These are phyloP conservation scores for Periophthalmus modestus DNA, from an alignment of 2,113 vertebrate genomes.

Conservation along the genomic window DNA sequence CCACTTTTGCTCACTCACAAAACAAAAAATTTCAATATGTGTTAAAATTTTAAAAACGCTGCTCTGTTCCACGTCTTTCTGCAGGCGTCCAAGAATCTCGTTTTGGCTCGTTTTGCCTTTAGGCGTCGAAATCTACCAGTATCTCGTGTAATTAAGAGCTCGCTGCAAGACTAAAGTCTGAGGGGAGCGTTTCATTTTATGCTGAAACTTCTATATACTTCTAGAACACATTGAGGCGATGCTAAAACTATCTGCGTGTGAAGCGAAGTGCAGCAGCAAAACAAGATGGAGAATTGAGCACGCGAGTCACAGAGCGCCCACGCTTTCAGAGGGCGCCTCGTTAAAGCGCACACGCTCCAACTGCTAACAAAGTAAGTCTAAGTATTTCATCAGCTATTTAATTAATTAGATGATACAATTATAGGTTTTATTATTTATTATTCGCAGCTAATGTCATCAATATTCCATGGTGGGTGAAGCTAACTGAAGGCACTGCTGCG, in stretches of 20 bases:
- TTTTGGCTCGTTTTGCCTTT: background rate
- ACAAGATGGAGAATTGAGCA: conserved; percentile 5
- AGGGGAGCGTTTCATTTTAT: background rate
- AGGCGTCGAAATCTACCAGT: background rate
- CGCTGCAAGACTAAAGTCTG: background rate
- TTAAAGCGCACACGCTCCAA: background rate
- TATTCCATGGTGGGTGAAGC: too few species aligned
- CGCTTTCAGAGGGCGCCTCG: background rate
- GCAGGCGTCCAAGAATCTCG: background rate
- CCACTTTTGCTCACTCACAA: conserved; percentile 16
- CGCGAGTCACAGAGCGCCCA: conserved; percentile 5
- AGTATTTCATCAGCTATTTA: background rate
- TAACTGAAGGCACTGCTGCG: too few species aligned
- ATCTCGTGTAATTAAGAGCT: background rate
- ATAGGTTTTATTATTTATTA: background rate
- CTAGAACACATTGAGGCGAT: background rate
- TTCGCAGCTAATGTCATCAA: too few species aligned
- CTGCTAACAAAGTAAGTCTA: background rate
- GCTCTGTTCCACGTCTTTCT: background rate
- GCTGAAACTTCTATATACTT: conserved; percentile 13
- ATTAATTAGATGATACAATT: background rate
- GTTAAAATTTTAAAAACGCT: background rate
- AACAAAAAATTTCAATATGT: conserved; percentile 13
- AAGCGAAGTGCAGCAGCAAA: background rate
- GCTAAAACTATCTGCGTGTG: conserved; percentile 17